Base-by-base conservation (phyloP, 2,888 invertebrate genomes). In the Biston stratarius region DNA sequence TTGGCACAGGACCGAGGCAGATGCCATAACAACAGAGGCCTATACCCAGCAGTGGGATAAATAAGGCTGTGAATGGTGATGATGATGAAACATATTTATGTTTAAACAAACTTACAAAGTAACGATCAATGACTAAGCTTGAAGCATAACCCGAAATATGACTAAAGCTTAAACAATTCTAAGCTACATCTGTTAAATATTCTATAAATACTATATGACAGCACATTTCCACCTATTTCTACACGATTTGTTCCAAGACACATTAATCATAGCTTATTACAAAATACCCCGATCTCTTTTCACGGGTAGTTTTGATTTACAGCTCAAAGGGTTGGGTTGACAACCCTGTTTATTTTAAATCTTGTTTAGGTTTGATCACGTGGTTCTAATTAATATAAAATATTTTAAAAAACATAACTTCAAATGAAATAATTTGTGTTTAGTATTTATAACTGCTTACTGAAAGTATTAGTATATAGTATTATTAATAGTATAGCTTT, bases 301-400 rank as follows among this genome's bases (percentile, higher is more conserved):
- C 55, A 42, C 59, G 47, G 34, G 15, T 61, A 34, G 48, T 62
- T 74, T 66, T 74, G 74, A 74, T 73, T 74, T 69, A 74, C 64
- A 59, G 49, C 34, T 61, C 33, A 55, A 64, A 69, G 64, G 69
- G 69, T 67, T 62, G 12, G 45, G 62, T 15, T 68, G 69, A 69
- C 69, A 69, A 45, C 56, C 56, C 34, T 55, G 55, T 33, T 49
- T 64, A 64, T 64, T 64, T 69, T 58, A 58, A 68, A 57, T 45
- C 56, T 53, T 61, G 61, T 61, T 67, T 33, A 61, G 53, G 42
- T 67, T 53, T 42, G 12, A 45, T 67, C 63, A 67, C 38, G n/a
- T 67, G 63, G 55, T 53, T 53, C n/a, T 34, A 58, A 53, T 62
- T 62, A 48, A 34, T 60, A 51, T 42, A 40, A 7, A 12, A 45